Conservation (phyloP, 2,888 invertebrate genomes). For the Schizaphis graminum region DNA sequence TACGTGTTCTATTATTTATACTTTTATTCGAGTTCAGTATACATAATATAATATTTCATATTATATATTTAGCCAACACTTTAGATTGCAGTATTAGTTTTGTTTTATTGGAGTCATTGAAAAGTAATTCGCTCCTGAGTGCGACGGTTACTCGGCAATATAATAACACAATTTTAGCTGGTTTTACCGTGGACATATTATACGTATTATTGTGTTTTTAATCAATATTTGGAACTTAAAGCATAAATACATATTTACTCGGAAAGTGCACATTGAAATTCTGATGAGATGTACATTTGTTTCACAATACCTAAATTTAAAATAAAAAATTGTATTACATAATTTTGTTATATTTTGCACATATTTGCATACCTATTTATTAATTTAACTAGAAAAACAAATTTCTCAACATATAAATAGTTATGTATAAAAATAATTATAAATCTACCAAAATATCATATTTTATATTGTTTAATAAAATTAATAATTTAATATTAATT, state of each 20-base stretch:
- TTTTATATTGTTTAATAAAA: no score
- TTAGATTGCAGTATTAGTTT: conserved; percentile 46
- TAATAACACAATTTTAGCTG: background rate
- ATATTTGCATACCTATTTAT: no score
- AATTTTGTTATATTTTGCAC: no score
- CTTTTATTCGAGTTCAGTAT: conserved; percentile 1
- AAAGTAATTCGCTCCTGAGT: conserved; percentile 43
- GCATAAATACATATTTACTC: background rate
- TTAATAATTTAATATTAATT: no score
- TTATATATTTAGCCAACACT: conserved; percentile 34
- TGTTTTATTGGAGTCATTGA: conserved; percentile 52
- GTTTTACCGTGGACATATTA: background rate
- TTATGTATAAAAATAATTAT: no score
- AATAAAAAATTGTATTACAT: background rate
- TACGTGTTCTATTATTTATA: background rate
- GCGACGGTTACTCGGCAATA: conserved; percentile 17
- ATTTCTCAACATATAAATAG: no score
- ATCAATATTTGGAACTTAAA: background rate
- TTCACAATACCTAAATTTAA: background rate
- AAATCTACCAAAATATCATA: no score
- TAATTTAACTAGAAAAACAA: no score
- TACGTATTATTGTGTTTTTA: background rate
- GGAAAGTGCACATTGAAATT: background rate
- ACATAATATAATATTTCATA: background rate
- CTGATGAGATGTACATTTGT: background rate